phyloP scores from a whole-genome alignment of 2,113 vertebrate genomes.

The Phrynocephalus versicolor region DNA sequence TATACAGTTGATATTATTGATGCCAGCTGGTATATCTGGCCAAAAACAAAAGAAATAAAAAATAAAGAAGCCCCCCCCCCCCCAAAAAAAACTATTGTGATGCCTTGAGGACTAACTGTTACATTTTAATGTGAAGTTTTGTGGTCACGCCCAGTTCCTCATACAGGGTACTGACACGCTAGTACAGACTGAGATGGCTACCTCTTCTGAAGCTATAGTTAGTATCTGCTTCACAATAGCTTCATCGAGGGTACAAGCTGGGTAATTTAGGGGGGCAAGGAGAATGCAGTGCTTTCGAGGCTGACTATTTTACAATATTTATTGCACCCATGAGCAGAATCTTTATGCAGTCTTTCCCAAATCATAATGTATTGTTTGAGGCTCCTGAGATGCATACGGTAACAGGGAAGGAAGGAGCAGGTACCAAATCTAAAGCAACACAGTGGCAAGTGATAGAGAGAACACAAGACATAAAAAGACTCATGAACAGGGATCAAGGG shows the following conservation, averaged over 20 bases:
- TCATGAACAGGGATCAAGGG: not conserved
- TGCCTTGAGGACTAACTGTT: too few species aligned
- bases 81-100: too few species aligned
- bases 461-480: not conserved
- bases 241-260: not conserved
- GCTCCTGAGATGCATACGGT: not conserved
- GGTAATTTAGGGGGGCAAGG: not conserved
- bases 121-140: too few species aligned
- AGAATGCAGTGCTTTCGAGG: not conserved
- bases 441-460: constrained; percentile 9
- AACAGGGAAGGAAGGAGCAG: not conserved
- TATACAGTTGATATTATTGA: not conserved
- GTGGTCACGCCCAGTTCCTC: too few species aligned
- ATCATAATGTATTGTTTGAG: not conserved
- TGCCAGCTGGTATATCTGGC: not conserved
- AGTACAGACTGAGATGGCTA: too few species aligned
- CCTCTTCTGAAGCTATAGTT: too few species aligned
- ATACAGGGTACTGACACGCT: too few species aligned
- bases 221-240: not conserved
- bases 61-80: too few species aligned
- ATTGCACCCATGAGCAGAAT: not conserved
- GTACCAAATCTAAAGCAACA: not conserved
- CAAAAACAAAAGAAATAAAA: too few species aligned
- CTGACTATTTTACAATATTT: not conserved
- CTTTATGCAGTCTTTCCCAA: not conserved